Conservation (phyloP, 2,888 invertebrate genomes). For the Herminia tarsipennalis region DNA sequence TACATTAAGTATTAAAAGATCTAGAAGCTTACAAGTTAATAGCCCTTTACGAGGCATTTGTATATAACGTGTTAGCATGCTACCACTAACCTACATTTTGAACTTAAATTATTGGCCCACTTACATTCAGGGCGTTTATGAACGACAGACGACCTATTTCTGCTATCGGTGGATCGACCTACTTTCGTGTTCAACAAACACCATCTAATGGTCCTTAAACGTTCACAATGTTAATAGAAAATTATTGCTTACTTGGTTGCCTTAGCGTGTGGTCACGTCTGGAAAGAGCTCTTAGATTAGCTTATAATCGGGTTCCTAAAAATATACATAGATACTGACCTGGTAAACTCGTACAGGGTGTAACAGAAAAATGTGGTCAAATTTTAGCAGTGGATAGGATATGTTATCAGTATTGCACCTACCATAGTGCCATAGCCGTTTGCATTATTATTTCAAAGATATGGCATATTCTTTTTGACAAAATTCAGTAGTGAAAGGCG, state of each 20-base stretch:
- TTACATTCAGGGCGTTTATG: constrained; percentile 68
- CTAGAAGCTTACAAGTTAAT: constrained; percentile 9
- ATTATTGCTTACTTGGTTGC: constrained; percentile 15
- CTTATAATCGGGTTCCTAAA: not conserved
- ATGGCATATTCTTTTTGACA: too few relatives aligned
- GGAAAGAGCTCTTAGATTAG: too few relatives aligned
- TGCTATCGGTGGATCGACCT: constrained; percentile 76
- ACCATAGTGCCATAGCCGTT: too few relatives aligned
- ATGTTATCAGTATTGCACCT: too few relatives aligned
- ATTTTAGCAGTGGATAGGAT: too few relatives aligned
- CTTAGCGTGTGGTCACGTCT: not conserved
- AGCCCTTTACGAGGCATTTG: constrained; percentile 24
- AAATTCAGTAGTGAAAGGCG: too few relatives aligned
- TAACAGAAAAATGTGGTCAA: too few relatives aligned
- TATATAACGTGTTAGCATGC: constrained; percentile 66
- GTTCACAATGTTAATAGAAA: constrained; percentile 34
- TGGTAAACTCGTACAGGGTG: too few relatives aligned
- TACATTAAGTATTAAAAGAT: constrained; percentile 23
- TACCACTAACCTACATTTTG: constrained; percentile 78
- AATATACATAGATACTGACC: too few relatives aligned
- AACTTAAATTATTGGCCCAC: constrained; percentile 69
- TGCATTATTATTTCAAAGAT: too few relatives aligned
- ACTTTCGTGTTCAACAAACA: constrained; percentile 63
- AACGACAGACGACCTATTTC: constrained; percentile 73
- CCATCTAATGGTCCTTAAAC: constrained; percentile 52